A percentile compares a stretch with the other conserved stretches of the same genome.
phyloP scores from a whole-genome alignment of 2,113 vertebrate genomes.

The Podarcis cretensis region DNA sequence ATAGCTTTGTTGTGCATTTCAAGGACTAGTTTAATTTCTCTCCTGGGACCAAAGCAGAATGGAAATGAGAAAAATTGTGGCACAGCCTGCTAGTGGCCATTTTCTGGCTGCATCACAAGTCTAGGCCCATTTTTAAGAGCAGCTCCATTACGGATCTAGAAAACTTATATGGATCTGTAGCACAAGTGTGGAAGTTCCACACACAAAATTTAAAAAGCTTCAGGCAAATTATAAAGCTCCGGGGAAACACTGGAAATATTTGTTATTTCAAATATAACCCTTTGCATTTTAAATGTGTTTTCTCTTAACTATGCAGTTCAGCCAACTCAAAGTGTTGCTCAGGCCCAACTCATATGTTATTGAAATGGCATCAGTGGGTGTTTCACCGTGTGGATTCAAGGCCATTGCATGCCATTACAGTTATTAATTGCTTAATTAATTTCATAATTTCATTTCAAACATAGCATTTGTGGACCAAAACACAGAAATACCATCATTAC shows the following conservation, averaged over 20 bases:
- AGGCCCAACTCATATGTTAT: background rate
- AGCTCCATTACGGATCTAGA: background rate
- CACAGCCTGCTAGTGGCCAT: background rate
- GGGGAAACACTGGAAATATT: constrained; percentile 21
- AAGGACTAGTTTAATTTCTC: constrained; percentile 51
- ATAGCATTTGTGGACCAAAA: background rate
- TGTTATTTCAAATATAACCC: background rate
- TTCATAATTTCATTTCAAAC: background rate
- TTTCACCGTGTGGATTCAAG: background rate
- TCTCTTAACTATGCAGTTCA: background rate
- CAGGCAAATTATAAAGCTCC: background rate
- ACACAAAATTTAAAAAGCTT: background rate
- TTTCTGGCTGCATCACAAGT: background rate
- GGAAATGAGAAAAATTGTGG: background rate
- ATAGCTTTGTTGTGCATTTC: constrained; percentile 45
- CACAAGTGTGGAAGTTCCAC: background rate
- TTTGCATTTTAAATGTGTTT: background rate
- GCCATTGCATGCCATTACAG: background rate
- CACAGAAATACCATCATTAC: background rate
- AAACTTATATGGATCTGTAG: constrained; percentile 13
- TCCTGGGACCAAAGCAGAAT: constrained; percentile 13
- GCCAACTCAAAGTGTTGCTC: background rate
- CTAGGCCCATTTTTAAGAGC: background rate
- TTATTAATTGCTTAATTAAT: background rate
- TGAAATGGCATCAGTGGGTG: background rate